phyloP scores from a whole-genome alignment of 2,797 vertebrate species.

The Cygnus olor region DNA sequence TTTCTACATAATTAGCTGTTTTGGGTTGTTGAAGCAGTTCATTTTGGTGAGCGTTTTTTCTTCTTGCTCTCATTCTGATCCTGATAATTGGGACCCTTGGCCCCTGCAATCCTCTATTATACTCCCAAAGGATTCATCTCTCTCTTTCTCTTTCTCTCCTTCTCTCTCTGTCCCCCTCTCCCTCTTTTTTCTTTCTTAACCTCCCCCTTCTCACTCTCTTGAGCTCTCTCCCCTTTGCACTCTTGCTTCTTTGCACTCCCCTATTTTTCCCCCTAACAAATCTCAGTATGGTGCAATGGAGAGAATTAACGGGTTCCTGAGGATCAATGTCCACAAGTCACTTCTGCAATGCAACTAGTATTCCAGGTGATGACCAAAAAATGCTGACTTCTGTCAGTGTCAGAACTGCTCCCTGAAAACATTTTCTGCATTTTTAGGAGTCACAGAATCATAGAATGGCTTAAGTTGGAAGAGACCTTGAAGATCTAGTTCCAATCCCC shows the following conservation, averaged over 20 bases:
- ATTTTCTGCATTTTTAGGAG: not conserved
- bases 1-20: slow-evolving; percentile 72
- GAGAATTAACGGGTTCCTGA: slow-evolving; percentile 41
- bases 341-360: not conserved
- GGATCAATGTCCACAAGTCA: not conserved
- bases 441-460: too few species aligned
- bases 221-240: too few species aligned
- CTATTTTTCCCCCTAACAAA: not conserved
- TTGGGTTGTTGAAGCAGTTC: slow-evolving; percentile 57
- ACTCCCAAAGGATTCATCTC: not conserved
- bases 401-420: not conserved
- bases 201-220: too few species aligned
- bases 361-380: not conserved
- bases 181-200: too few species aligned
- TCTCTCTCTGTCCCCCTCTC: too few species aligned
- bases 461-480: too few species aligned
- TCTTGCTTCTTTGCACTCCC: too few species aligned
- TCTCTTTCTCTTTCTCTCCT: not conserved
- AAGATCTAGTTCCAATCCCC: too few species aligned
- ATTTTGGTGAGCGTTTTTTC: slow-evolving; percentile 57
- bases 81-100: slow-evolving; percentile 22
- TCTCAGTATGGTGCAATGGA: slow-evolving; percentile 58
- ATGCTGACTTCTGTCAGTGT: not conserved
- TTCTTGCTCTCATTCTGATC: not conserved
- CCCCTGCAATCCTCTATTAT: not conserved